Base-by-base conservation (phyloP, 35 echinoderm and acorn worm genomes). In the Holothuria glaberrima region DNA sequence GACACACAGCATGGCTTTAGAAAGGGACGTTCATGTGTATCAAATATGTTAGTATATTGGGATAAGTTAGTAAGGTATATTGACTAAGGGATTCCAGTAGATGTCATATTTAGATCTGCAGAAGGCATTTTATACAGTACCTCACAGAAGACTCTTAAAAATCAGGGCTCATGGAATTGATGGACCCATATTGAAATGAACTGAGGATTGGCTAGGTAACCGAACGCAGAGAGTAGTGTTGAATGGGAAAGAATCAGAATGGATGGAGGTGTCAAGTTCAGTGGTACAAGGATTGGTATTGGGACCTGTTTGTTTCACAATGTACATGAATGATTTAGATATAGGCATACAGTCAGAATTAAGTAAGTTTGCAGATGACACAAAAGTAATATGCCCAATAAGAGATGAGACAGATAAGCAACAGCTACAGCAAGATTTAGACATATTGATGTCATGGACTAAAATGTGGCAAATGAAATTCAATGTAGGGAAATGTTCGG, bases 1-100 rank as follows among this genome's bases (percentile, higher is more conserved):
- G 71, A 75, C 27, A 75, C 71, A 30, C 71, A 75, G 28, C 71
- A 75, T 75, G 71, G 71, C 33, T 75, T 75, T 19, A 30, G 35
- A 35, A 30, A 75, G 20, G 71, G 71, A 5, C 6, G 35, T 33
- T 75, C 71, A 33, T 75, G 71, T 41, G 3, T 41, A 30, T 30
- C 71, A 30, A 75, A 75, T 75, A 12, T 75, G 35, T 30, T 31
- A 33, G 9, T 35, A 10, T 75, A 6, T 30, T 75, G 71, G 71
- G 71, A 75, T 35, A 75, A 41, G 12, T 0, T 75, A 75, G 71
- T 41, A 33, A 41, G 31, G 19, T 75, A 75, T 41, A 31, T 75
- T 33, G 71, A 75, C 31, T 9, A 75, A 75, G 71, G 71, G 35
- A 75, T 30, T 27, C 28, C 35, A 35, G 1, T 79, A 41, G 75